phyloP scores from a whole-genome alignment of 2,113 vertebrate genomes.

The Bambusicola thoracicus region DNA sequence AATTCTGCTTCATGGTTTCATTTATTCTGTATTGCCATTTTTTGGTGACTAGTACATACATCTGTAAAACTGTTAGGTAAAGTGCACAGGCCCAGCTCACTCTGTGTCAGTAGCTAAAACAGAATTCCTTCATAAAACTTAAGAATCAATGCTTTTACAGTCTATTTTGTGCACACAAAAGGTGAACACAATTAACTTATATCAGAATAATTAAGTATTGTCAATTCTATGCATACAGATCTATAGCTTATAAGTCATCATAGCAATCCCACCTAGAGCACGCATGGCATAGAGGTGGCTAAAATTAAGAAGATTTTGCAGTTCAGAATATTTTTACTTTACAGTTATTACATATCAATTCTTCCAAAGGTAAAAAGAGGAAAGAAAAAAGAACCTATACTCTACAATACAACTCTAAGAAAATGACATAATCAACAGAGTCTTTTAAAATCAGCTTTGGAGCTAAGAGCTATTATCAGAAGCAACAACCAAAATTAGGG shows the following conservation, averaged over 20 bases:
- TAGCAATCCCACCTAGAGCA: not conserved
- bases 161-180: not conserved
- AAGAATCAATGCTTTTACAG: not conserved
- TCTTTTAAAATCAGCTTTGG: not conserved
- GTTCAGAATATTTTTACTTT: not conserved
- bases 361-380: not conserved
- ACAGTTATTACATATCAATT: not conserved
- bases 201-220: not conserved
- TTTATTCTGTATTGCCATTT: not conserved
- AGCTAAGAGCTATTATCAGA: not conserved
- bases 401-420: not conserved
- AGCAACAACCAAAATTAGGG: not conserved
- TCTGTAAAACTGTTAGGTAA: not conserved
- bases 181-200: not conserved
- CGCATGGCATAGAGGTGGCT: not conserved
- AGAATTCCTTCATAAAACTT: not conserved
- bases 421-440: not conserved
- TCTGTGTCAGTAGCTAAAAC: not conserved
- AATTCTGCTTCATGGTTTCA: not conserved
- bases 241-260: not conserved
- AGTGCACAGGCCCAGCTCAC: not conserved
- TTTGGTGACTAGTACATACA: not conserved
- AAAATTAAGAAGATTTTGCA: not conserved
- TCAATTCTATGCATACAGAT: not conserved
- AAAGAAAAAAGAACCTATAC: not conserved